These are phyloP conservation scores for Otolemur crassicaudatus DNA, from an alignment of 2,797 vertebrate species.

Conservation along the genomic window DNA sequence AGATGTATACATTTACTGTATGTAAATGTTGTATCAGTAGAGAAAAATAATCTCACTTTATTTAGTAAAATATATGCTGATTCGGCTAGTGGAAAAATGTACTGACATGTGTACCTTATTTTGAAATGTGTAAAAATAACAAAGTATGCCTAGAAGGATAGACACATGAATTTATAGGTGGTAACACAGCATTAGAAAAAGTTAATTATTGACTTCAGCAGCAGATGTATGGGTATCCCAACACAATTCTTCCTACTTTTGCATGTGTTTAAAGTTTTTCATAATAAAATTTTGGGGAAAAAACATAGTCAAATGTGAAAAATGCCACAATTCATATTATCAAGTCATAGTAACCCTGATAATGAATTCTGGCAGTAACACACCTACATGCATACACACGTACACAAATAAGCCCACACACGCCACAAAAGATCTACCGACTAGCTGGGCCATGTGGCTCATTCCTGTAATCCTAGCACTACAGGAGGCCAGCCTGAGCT, in stretches of 20 bases:
- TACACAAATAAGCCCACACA: background rate
- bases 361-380: background rate
- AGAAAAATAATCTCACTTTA: background rate
- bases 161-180: background rate
- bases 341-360: background rate
- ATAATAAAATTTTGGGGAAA: background rate
- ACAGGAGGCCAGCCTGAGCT: too few relatives aligned
- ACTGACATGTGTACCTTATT: background rate
- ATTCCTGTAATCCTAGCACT: too few relatives aligned
- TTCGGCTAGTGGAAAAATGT: background rate
- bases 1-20: background rate
- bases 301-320: background rate
- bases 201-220: background rate
- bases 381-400: too few relatives aligned
- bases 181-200: background rate
- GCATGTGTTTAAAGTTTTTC: background rate
- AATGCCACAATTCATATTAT: background rate
- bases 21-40: background rate
- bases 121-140: background rate
- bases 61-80: background rate
- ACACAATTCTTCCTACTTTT: background rate
- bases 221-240: background rate
- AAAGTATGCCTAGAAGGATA: background rate
- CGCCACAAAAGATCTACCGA: background rate
- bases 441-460: too few relatives aligned